These are phyloP conservation scores for Hirundichthys speculiger DNA, from an alignment of 2,113 vertebrate species.

Conservation along the genomic window DNA sequence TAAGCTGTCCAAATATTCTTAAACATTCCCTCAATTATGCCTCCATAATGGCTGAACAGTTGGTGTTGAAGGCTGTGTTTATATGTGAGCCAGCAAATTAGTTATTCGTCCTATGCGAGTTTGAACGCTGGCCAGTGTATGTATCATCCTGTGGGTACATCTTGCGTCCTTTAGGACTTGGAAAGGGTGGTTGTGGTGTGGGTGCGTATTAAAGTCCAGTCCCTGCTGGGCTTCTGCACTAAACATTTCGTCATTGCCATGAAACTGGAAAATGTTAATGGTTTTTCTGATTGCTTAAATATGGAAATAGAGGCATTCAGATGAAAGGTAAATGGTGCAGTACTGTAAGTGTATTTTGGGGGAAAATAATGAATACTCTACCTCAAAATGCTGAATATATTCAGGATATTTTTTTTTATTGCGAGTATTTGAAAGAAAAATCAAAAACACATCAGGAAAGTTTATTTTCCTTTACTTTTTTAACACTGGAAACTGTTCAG, in stretches of 20 bases:
- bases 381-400: conserved; percentile 29
- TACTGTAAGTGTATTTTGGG: conserved; percentile 37
- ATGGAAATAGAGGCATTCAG: conserved; percentile 62
- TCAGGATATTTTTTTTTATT: conserved; percentile 1
- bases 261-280: conserved; percentile 64
- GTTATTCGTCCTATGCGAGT: conserved; percentile 56
- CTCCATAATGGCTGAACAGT: conserved; percentile 32
- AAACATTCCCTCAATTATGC: conserved; percentile 14
- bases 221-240: conserved; percentile 53
- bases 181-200: conserved; percentile 32
- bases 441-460: not conserved
- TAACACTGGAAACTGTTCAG: too few relatives aligned
- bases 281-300: conserved; percentile 62
- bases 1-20: conserved; percentile 8
- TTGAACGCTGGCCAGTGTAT: conserved; percentile 52
- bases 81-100: conserved; percentile 50
- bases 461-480: too few relatives aligned
- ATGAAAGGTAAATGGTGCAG: conserved; percentile 51
- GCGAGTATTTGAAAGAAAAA: not conserved
- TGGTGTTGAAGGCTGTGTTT: conserved; percentile 47
- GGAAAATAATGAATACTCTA: conserved; percentile 39
- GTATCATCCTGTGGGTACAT: conserved; percentile 50
- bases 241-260: conserved; percentile 54
- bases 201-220: conserved; percentile 37
- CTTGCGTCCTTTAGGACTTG: conserved; percentile 29